A percentile compares a stretch with the other conserved stretches of the same genome.
Evolutionary conservation across 2,888 invertebrate species (phyloP).

Genomic region (Aleiodes alternator): DNA sequence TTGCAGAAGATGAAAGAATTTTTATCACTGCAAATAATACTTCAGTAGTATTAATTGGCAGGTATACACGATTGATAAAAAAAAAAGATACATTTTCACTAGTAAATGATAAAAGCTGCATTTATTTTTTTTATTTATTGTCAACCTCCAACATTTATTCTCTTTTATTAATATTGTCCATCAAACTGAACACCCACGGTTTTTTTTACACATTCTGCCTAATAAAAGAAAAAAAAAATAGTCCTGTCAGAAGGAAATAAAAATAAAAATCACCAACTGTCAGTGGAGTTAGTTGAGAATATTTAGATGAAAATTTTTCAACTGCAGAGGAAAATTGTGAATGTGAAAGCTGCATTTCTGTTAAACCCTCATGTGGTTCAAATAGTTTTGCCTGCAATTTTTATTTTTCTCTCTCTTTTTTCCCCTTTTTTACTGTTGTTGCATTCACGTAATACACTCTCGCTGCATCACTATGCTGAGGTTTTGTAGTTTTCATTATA

Average conservation of each 20-base stretch:
- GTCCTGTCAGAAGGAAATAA: background rate
- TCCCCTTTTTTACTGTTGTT: background rate
- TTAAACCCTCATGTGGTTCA: background rate
- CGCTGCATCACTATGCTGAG: background rate
- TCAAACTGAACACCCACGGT: too few species aligned
- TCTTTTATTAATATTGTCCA: too few species aligned
- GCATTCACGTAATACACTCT: background rate
- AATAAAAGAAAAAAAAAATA: slow-evolving; percentile 16
- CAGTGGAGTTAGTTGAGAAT: slow-evolving; percentile 9
- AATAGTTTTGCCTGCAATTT: slow-evolving; percentile 20
- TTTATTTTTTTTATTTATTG: too few species aligned
- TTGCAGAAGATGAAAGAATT: too few species aligned
- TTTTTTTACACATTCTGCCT: background rate
- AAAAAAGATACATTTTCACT: background rate
- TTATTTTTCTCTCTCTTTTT: background rate
- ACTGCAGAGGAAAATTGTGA: background rate
- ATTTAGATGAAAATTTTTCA: slow-evolving; percentile 17
- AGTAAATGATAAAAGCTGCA: background rate
- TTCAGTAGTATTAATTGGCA: too few species aligned
- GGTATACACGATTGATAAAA: too few species aligned
- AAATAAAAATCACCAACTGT: slow-evolving; percentile 1
- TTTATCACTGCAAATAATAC: too few species aligned
- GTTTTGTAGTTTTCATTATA: background rate
- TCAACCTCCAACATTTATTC: too few species aligned
- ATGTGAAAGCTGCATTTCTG: background rate